These are phyloP conservation scores for Creontiades dilutus DNA, from an alignment of 2,888 invertebrate species.

Conservation along the genomic window DNA sequence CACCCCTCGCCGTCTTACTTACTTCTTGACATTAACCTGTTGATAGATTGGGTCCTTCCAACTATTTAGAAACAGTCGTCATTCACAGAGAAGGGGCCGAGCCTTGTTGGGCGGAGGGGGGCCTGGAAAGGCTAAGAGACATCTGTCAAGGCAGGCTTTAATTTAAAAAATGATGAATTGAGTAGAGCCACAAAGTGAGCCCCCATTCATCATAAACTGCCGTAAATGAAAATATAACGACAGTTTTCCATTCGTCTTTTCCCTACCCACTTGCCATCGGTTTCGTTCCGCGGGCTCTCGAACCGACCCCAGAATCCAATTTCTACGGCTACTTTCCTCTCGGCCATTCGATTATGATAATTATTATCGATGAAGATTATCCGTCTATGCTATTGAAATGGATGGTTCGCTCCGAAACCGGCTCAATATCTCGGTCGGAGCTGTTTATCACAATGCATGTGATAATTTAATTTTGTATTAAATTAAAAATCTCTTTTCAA, in stretches of 20 bases:
- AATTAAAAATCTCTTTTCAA: no score
- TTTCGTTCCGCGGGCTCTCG: neutral
- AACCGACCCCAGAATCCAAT: constrained; percentile 37
- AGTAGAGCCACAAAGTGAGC: constrained; percentile 63
- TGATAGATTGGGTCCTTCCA: constrained; percentile 70
- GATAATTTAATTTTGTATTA: no score
- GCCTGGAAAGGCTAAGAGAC: constrained; percentile 56
- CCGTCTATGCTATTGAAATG: neutral
- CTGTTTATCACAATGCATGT: no score
- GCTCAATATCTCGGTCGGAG: no score
- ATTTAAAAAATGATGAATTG: constrained; percentile 71
- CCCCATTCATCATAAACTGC: constrained; percentile 70
- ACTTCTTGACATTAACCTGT: constrained; percentile 69
- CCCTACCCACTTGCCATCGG: constrained; percentile 21
- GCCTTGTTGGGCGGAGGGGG: neutral
- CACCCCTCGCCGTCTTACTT: neutral
- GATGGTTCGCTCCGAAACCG: neutral
- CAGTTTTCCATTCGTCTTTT: constrained; percentile 69
- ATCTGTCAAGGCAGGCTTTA: constrained; percentile 67
- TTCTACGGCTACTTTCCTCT: constrained; percentile 25
- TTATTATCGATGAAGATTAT: neutral
- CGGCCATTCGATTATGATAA: neutral
- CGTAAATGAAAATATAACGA: constrained; percentile 71
- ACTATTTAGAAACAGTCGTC: constrained; percentile 69
- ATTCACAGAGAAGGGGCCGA: constrained; percentile 54